These are phyloP conservation scores for Neoaliturus tenellus DNA, from an alignment of 2,888 invertebrate species.

Conservation along the genomic window DNA sequence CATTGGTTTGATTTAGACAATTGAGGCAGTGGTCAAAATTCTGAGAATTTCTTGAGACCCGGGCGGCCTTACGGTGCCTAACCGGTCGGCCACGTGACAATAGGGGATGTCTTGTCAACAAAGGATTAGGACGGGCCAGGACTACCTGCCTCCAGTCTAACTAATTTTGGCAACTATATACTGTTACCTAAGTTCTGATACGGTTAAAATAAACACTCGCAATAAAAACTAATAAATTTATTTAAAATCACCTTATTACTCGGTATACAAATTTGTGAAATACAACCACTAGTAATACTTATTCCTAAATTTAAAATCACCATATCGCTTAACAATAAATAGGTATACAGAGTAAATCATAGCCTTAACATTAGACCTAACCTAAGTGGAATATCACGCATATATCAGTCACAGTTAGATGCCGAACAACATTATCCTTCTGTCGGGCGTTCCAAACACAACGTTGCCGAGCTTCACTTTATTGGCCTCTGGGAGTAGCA, in stretches of 20 bases:
- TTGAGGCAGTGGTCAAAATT: too few relatives aligned
- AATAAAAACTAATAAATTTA: constrained; percentile 7
- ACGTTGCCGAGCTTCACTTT: constrained; percentile 62
- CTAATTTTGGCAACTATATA: too few relatives aligned
- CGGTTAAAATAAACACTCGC: not conserved
- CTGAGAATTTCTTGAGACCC: too few relatives aligned
- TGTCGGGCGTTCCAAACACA: constrained; percentile 61
- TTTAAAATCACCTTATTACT: constrained; percentile 1
- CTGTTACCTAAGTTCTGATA: too few relatives aligned
- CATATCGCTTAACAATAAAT: not conserved
- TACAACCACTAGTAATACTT: constrained; percentile 10
- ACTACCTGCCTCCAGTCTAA: too few relatives aligned
- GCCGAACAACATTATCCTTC: constrained; percentile 64
- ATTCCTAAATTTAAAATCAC: constrained; percentile 6
- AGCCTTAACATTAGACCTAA: not conserved
- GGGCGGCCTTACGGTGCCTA: too few relatives aligned
- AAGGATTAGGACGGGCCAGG: too few relatives aligned
- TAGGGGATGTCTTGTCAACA: too few relatives aligned
- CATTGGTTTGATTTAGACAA: too few relatives aligned
- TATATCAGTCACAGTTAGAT: constrained; percentile 55
- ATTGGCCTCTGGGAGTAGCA: constrained; percentile 59
- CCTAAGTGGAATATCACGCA: constrained; percentile 17
- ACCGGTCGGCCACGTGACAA: too few relatives aligned
- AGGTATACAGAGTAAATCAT: not conserved
- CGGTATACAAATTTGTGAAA: not conserved